Percentiles rank a stretch among this genome's conserved stretches.
Conservation (phyloP, 2,113 vertebrate genomes). For the Neoarius graeffei region DNA sequence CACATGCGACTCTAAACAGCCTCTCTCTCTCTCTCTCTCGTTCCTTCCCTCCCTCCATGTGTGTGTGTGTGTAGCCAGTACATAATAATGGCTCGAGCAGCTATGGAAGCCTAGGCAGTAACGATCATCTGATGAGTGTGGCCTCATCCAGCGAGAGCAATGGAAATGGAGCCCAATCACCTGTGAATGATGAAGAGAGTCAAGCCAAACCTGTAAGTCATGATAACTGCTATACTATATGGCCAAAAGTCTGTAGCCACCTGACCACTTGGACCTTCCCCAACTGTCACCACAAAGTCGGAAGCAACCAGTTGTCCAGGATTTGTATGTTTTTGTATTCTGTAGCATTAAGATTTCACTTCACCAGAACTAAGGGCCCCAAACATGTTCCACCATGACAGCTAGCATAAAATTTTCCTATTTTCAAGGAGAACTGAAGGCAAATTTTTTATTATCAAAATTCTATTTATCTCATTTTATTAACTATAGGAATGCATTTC, state of each 20-base stretch:
- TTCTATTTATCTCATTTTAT: too few relatives aligned
- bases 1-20: background rate
- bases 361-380: background rate
- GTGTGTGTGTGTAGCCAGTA: constrained; percentile 76
- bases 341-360: background rate
- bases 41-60: background rate
- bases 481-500: too few relatives aligned
- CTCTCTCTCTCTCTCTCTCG: background rate
- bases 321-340: background rate
- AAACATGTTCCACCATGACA: background rate
- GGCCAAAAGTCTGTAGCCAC: background rate
- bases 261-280: background rate
- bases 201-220: constrained; percentile 80
- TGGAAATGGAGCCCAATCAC: constrained; percentile 63
- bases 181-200: constrained; percentile 70
- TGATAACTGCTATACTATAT: background rate
- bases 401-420: background rate
- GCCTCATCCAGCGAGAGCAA: constrained; percentile 88
- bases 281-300: too few relatives aligned
- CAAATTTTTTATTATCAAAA: too few relatives aligned
- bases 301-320: background rate
- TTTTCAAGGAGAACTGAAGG: too few relatives aligned
- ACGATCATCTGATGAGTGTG: constrained; percentile 83
- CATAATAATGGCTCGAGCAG: constrained; percentile 88
- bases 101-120: constrained; percentile 87